phyloP scores from a whole-genome alignment of 2,888 invertebrate species.

The Pediacus dermestoides region DNA sequence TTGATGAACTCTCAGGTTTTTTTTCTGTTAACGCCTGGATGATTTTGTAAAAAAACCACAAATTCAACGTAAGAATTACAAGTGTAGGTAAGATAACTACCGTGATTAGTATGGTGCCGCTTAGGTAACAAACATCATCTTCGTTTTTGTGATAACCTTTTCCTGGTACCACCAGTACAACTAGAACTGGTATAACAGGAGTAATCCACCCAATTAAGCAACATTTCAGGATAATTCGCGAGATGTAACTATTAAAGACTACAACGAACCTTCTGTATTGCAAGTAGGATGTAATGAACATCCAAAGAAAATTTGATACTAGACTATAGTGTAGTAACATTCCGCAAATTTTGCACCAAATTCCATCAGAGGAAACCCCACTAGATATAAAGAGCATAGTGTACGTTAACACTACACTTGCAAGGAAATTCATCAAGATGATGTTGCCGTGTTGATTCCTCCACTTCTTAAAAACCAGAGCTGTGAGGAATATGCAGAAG shows the following conservation, averaged over 20 bases:
- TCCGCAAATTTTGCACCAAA: slow-evolving; percentile 2
- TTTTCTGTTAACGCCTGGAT: too few relatives aligned
- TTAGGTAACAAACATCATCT: too few relatives aligned
- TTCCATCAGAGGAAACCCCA: neutral
- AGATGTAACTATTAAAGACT: neutral
- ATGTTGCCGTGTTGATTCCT: neutral
- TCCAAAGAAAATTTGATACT: slow-evolving; percentile 1
- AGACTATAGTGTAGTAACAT: neutral
- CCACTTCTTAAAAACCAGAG: slow-evolving; percentile 2
- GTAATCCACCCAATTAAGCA: too few relatives aligned
- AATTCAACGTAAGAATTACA: too few relatives aligned
- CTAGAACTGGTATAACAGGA: too few relatives aligned
- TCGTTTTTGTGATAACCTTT: too few relatives aligned
- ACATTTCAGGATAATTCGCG: too few relatives aligned
- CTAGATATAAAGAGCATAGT: neutral
- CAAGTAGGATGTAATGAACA: slow-evolving; percentile 1
- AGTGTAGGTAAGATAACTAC: too few relatives aligned
- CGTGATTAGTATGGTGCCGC: too few relatives aligned
- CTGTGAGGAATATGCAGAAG: neutral
- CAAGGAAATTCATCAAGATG: neutral
- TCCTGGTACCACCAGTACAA: too few relatives aligned
- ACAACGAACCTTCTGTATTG: neutral
- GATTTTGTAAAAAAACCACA: too few relatives aligned
- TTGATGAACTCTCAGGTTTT: too few relatives aligned
- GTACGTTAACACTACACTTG: neutral